A percentile compares a stretch with the other conserved stretches of the same genome.
These are phyloP conservation scores for Catamblyrhynchus diadema DNA, from an alignment of 2,797 vertebrate species.

Conservation along the genomic window DNA sequence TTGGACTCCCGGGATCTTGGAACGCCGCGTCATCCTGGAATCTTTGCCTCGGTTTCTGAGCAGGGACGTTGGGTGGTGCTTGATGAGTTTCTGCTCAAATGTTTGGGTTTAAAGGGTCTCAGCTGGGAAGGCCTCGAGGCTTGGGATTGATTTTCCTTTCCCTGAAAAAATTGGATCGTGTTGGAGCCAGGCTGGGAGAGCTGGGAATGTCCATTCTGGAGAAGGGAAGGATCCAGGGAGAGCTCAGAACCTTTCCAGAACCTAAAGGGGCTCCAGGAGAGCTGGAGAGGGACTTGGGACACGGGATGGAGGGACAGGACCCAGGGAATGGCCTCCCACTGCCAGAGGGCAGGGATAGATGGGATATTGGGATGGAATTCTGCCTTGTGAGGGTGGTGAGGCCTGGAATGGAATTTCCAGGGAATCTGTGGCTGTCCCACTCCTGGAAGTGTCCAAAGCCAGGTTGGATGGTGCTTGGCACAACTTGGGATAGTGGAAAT, in stretches of 20 bases:
- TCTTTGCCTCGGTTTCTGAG: neutral
- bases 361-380: neutral
- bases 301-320: neutral
- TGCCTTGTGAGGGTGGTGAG: accelerated
- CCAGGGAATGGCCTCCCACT: neutral
- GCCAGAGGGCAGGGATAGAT: accelerated
- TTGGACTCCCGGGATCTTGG: accelerated
- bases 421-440: accelerated
- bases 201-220: neutral
- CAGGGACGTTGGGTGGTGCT: neutral
- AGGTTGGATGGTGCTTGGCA: too few species aligned
- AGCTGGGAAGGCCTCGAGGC: neutral
- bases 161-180: accelerated
- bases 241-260: accelerated
- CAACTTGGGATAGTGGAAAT: too few species aligned
- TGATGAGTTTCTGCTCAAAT: neutral
- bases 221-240: neutral
- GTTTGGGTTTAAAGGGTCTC: neutral
- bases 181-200: neutral
- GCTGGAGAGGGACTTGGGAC: neutral
- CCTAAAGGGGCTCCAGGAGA: neutral
- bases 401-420: neutral
- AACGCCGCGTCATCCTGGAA: accelerated
- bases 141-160: neutral
- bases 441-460: neutral